Evolutionary conservation across 2,797 vertebrate species (phyloP).

Genomic region (Dryobates pubescens): DNA sequence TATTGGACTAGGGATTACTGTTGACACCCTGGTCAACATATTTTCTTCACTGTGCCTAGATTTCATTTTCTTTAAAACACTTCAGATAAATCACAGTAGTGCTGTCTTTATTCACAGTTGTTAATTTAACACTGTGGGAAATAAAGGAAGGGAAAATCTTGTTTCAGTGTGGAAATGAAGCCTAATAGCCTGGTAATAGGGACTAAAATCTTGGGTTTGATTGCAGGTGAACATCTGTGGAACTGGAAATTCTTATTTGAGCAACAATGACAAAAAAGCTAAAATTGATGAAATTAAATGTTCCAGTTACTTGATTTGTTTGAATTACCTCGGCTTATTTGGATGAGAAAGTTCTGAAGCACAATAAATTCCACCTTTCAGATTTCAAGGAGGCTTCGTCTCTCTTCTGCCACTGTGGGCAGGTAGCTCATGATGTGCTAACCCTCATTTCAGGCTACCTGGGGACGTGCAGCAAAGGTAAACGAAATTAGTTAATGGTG

Average conservation of each 20-base stretch:
- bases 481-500: not conserved
- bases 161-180: not conserved
- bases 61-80: not conserved
- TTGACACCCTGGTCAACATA: not conserved
- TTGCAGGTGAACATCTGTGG: not conserved
- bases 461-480: not conserved
- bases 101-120: not conserved
- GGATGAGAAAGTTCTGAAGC: not conserved
- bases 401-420: not conserved
- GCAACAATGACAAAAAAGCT: not conserved
- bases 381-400: not conserved
- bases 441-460: not conserved
- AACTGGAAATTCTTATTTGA: not conserved
- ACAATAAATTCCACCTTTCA: not conserved
- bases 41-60: not conserved
- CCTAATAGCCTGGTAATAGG: not conserved
- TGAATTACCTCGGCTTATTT: not conserved
- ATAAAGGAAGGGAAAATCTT: not conserved
- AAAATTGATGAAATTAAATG: not conserved
- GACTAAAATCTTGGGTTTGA: not conserved
- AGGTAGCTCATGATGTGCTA: not conserved
- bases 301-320: not conserved
- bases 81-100: not conserved
- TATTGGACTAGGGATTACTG: not conserved
- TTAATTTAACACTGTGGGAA: not conserved